A percentile compares a stretch with the other conserved stretches of the same genome.
Evolutionary conservation across 2,797 vertebrate genomes (phyloP).

Genomic region (Parambassis ranga): DNA sequence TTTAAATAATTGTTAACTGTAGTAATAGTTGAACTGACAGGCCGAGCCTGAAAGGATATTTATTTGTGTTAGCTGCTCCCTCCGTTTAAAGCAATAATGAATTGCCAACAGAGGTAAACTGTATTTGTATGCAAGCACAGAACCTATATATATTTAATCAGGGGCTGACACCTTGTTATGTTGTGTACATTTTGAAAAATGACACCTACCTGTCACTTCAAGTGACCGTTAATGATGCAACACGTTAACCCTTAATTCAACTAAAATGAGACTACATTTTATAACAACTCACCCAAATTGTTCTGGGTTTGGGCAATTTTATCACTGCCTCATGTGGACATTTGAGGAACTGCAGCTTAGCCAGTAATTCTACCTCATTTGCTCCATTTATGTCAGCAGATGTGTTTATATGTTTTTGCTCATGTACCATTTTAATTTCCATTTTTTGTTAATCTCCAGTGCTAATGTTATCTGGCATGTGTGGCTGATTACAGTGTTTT

Average conservation of each 20-base stretch:
- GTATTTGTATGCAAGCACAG: conserved; percentile 23
- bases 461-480: neutral
- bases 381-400: no score
- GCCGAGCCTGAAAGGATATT: conserved; percentile 45
- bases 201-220: no score
- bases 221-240: no score
- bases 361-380: no score
- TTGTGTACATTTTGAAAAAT: neutral
- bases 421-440: neutral
- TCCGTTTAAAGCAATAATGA: conserved; percentile 32
- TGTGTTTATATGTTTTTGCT: no score
- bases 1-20: conserved; percentile 71
- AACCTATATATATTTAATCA: conserved; percentile 25
- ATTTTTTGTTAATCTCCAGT: neutral
- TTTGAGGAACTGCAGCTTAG: no score
- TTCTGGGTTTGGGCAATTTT: no score
- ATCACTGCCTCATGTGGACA: neutral
- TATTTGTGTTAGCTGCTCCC: conserved; percentile 9
- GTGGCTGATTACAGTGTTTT: neutral
- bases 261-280: no score
- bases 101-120: conserved; percentile 40
- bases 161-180: neutral
- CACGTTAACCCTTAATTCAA: no score
- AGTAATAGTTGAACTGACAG: conserved; percentile 40
- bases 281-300: no score